A percentile compares a stretch with the other conserved stretches of the same genome.
Conservation (phyloP, 2,113 vertebrate genomes). For the Probosciger aterrimus region DNA sequence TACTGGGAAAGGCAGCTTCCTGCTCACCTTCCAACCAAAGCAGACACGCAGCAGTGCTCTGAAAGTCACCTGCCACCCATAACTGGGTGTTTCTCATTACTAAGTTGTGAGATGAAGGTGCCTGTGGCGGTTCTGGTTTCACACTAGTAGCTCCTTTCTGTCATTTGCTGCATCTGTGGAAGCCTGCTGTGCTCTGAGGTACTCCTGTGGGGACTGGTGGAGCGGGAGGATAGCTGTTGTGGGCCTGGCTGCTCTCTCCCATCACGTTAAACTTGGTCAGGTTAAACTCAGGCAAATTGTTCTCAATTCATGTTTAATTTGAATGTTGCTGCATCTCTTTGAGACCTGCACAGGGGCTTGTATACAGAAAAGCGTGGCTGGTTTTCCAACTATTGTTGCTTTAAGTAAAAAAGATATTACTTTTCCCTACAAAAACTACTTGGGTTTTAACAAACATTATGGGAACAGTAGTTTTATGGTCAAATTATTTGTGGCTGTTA, state of each 20-base stretch:
- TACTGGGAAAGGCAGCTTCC: background rate
- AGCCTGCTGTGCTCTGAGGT: accelerated
- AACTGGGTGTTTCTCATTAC: accelerated
- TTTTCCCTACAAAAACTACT: background rate
- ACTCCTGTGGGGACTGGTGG: background rate
- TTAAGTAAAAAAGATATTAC: background rate
- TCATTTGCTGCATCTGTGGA: background rate
- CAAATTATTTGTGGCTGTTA: background rate
- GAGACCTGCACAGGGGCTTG: background rate
- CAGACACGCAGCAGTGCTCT: accelerated
- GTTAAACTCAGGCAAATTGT: background rate
- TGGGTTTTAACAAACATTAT: background rate
- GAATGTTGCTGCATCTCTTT: background rate
- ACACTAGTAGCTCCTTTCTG: background rate
- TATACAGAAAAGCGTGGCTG: background rate
- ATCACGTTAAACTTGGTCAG: background rate
- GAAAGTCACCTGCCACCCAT: background rate
- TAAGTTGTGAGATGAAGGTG: background rate
- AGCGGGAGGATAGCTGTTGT: background rate
- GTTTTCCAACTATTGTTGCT: slow-evolving; percentile 2
- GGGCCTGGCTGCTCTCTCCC: background rate
- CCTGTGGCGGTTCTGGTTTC: background rate
- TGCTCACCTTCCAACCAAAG: accelerated
- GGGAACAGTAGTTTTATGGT: background rate
- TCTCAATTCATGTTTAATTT: background rate